phyloP scores from a whole-genome alignment of 2,113 vertebrate genomes.

The Eurystomus gularis region DNA sequence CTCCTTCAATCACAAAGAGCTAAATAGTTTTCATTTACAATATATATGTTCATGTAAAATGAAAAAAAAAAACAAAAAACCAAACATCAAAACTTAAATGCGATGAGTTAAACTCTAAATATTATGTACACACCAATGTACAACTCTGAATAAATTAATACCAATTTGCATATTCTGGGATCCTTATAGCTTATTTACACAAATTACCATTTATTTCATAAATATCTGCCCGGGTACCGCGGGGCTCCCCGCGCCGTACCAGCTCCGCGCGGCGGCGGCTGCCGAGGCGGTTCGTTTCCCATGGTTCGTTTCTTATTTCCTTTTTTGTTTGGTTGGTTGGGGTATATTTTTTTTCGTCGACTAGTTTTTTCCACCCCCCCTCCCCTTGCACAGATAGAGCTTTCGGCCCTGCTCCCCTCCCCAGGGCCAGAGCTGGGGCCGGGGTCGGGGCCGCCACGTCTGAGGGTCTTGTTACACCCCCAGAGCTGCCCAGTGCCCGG shows the following conservation, averaged over 20 bases:
- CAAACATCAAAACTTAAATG: slow-evolving; percentile 73
- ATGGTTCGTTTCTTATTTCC: background rate
- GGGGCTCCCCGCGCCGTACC: background rate
- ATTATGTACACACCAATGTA: slow-evolving; percentile 98
- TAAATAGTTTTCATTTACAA: slow-evolving; percentile 91
- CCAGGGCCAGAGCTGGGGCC: accelerated
- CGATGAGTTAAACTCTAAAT: slow-evolving; percentile 91
- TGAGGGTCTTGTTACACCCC: background rate
- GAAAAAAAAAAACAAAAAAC: slow-evolving; percentile 42
- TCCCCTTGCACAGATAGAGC: background rate
- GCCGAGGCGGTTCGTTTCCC: background rate
- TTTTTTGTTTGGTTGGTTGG: background rate
- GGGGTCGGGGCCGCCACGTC: accelerated
- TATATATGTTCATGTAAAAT: slow-evolving; percentile 91
- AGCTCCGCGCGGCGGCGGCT: background rate
- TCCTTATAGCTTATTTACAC: slow-evolving; percentile 98
- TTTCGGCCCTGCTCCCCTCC: background rate
- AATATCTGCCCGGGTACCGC: slow-evolving; percentile 86
- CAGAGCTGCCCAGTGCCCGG: background rate
- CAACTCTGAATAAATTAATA: slow-evolving; percentile 99
- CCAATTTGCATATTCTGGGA: slow-evolving; percentile 98
- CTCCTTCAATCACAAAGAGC: slow-evolving; percentile 86
- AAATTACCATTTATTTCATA: slow-evolving; percentile 98
- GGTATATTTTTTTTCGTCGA: background rate
- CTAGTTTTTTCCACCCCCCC: background rate